Evolutionary conservation across 2,113 vertebrate genomes (phyloP), one percentile per base, ranked within the genome.

Genomic region (Scatophagus argus): DNA sequence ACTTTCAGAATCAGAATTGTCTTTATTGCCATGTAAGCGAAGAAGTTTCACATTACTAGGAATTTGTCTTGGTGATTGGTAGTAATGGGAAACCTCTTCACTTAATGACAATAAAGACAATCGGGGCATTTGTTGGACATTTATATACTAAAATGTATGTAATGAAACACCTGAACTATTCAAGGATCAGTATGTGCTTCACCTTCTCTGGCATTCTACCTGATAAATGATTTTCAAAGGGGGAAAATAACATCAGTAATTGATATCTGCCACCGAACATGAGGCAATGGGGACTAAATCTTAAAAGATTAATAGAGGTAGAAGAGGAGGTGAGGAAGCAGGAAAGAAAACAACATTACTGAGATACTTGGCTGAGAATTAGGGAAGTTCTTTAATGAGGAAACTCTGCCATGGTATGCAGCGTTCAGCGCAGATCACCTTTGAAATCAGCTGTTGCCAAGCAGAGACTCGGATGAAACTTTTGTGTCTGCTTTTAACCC

Each of bases 381-480:
- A 1, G 0, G 6, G 25, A 16, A 58, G 16, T 56, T 36, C 1
- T 21, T 3, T 51, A 65, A 83, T 34, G 17, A 47, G 27, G 67
- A 85, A 83, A 9, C 21, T 25, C 6, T 14, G 16, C 11, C 17
- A 34, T 0, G n/a, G 23, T 56, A 12, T 27, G 9, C n/a, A 12
- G 27, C 16, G 14, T 8, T 1, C 0, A 16, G 56, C 6, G 5
- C 21, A 27, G 0, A 8, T 54, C 43, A 55, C 29, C 32, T 21
- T 73, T 76, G 49, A 71, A 41, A 43, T 87, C 82, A 74, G 5
- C 16, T 81, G 87, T 81, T 84, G 49, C n/a, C 43, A 84, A 21
- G 77, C 32, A 88, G 77, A 67, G 6, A 12, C 7, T 14, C n/a
- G 0, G 17, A 17, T 13, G 10, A 64, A 73, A 54, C 14, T 34